Evolutionary conservation across 2,113 vertebrate species (phyloP).

Genomic region (Pseudolaguvia tuberculata): DNA sequence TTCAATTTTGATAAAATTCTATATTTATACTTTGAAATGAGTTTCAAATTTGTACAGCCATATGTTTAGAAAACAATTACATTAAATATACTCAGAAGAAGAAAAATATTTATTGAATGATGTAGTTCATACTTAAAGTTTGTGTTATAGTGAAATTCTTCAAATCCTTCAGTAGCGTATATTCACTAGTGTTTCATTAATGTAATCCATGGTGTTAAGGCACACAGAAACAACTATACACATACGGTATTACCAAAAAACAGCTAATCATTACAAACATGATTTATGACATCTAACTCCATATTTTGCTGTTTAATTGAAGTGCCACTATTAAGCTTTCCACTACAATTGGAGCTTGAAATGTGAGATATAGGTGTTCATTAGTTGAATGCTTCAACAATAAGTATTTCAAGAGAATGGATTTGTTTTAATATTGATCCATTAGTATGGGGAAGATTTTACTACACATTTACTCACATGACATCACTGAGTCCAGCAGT

Average conservation of each 20-base stretch:
- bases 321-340: too few species aligned
- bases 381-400: too few species aligned
- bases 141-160: neutral
- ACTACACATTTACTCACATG: neutral
- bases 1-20: neutral
- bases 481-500: neutral
- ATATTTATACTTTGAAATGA: too few species aligned
- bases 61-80: neutral
- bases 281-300: too few species aligned
- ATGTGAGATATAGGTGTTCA: too few species aligned
- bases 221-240: neutral
- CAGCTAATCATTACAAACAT: too few species aligned
- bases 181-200: neutral
- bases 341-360: too few species aligned
- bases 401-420: neutral
- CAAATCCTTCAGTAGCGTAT: conserved; percentile 2
- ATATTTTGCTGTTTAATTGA: too few species aligned
- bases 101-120: neutral
- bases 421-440: neutral
- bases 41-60: too few species aligned
- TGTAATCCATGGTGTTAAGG: neutral
- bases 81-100: neutral
- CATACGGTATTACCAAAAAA: too few species aligned
- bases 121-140: neutral
- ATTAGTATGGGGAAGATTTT: neutral